These are phyloP conservation scores for Sesamia inferens DNA, from an alignment of 2,888 invertebrate genomes.

Conservation along the genomic window DNA sequence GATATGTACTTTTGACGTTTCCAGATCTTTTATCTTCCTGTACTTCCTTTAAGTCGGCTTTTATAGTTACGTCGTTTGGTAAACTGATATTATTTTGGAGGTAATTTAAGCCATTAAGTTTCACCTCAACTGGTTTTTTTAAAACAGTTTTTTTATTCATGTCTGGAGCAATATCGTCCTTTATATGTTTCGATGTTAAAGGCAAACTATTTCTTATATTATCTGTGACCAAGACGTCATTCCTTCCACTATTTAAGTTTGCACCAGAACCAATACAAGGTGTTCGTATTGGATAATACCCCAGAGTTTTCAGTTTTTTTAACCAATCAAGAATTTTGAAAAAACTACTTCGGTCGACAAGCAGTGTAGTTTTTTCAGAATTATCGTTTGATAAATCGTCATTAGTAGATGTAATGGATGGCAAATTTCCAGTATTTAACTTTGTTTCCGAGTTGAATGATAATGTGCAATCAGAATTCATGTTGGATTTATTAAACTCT, in stretches of 20 bases:
- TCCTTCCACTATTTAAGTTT: conserved; percentile 49
- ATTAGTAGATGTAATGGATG: conserved; percentile 3
- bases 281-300: conserved; percentile 67
- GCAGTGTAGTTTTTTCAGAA: conserved; percentile 53
- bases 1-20: conserved; percentile 62
- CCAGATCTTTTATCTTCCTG: conserved; percentile 65
- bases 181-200: conserved; percentile 50
- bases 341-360: conserved; percentile 47
- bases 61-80: conserved; percentile 71
- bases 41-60: conserved; percentile 67
- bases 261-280: conserved; percentile 63
- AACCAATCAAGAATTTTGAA: background rate
- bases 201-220: conserved; percentile 26
- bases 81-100: conserved; percentile 68
- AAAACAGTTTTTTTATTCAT: conserved; percentile 56
- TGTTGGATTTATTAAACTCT: conserved; percentile 65
- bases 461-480: conserved; percentile 63
- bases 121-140: conserved; percentile 65
- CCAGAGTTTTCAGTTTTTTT: conserved; percentile 68
- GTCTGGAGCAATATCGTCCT: conserved; percentile 44
- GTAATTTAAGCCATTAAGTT: conserved; percentile 45
- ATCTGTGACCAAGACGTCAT: conserved; percentile 61
- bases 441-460: conserved; percentile 58
- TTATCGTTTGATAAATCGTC: conserved; percentile 27
- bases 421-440: conserved; percentile 24